Conservation (phyloP, 1,140 invertebrate genomes). For the Euglossa dilemma region DNA sequence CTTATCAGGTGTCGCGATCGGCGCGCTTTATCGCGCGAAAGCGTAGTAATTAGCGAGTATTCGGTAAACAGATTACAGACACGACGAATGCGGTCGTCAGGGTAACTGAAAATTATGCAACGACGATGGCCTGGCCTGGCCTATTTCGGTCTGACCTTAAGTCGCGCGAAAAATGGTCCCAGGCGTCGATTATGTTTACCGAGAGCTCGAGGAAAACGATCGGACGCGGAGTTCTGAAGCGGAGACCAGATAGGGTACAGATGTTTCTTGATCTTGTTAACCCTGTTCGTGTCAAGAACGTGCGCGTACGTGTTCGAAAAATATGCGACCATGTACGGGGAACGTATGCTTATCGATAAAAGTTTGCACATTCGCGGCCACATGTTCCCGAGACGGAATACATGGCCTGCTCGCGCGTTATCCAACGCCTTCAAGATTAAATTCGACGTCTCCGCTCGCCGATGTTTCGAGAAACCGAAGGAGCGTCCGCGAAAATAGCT, state of each 20-base stretch:
- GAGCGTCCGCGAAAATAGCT: too few relatives aligned
- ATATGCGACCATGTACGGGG: too few relatives aligned
- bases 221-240: not conserved
- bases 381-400: too few relatives aligned
- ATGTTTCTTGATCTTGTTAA: not conserved
- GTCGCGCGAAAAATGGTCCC: not conserved
- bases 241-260: not conserved
- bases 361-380: too few relatives aligned
- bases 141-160: slow-evolving; percentile 24
- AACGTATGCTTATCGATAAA: too few relatives aligned
- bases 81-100: not conserved
- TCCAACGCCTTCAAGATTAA: too few relatives aligned
- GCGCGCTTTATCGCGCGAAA: slow-evolving; percentile 41
- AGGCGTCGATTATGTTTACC: slow-evolving; percentile 4
- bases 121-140: not conserved
- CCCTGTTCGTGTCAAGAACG: too few relatives aligned
- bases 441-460: too few relatives aligned
- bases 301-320: too few relatives aligned
- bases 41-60: slow-evolving; percentile 44
- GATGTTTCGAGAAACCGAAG: too few relatives aligned
- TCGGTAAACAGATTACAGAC: slow-evolving; percentile 60
- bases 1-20: slow-evolving; percentile 60
- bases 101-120: slow-evolving; percentile 51
- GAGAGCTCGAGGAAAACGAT: slow-evolving; percentile 1
- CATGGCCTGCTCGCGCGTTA: too few relatives aligned